phyloP scores from a whole-genome alignment of 1,140 invertebrate species.

The Halictus rubicundus region DNA sequence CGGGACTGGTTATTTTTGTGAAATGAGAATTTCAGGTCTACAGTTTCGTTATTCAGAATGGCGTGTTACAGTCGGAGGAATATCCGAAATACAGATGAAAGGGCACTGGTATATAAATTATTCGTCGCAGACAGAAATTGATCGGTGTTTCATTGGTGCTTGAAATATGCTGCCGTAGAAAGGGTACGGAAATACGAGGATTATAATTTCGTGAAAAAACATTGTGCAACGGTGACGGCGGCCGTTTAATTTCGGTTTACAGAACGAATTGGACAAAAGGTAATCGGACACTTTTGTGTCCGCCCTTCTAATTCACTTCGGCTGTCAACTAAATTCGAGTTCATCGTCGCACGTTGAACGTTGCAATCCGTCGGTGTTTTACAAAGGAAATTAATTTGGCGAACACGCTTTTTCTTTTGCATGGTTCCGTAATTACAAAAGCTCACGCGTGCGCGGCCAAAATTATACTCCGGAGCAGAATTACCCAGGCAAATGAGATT shows the following conservation, averaged over 20 bases:
- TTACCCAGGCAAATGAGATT: constrained; percentile 17
- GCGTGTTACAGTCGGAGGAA: background rate
- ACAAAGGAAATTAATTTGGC: constrained; percentile 10
- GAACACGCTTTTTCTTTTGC: background rate
- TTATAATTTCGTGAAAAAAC: background rate
- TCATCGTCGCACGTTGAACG: constrained; percentile 2
- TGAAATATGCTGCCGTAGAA: background rate
- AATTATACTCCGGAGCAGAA: constrained; percentile 15
- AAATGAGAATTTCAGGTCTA: background rate
- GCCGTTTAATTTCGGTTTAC: background rate
- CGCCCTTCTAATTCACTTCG: background rate
- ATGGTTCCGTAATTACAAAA: constrained; percentile 10
- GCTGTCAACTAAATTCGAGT: background rate
- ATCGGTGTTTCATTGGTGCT: background rate
- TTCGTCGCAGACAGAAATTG: background rate
- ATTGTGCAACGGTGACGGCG: background rate
- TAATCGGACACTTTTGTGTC: constrained; percentile 7
- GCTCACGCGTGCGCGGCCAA: background rate
- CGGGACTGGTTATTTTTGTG: background rate
- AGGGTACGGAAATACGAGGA: background rate
- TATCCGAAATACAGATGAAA: no score
- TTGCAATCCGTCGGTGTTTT: background rate
- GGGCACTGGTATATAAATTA: background rate
- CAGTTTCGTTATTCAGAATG: background rate
- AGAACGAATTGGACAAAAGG: background rate